Base-by-base conservation (phyloP, 1,140 invertebrate genomes). In the Hestina assimilis region DNA sequence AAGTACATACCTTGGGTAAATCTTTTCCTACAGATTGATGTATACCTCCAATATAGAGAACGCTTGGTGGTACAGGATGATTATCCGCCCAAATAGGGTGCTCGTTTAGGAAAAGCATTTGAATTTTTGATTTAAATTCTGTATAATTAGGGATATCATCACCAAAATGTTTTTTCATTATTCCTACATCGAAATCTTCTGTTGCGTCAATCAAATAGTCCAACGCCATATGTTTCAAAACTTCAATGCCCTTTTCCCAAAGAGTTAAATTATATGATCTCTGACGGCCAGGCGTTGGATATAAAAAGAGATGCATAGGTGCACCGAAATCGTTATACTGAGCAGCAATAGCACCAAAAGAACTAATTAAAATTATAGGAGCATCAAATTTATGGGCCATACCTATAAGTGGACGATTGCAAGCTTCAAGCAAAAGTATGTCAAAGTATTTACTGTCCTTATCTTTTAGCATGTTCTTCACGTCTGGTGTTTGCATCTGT, bases 61-160 rank as follows among this genome's bases (percentile, higher is more conserved):
- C 82, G 38, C 60, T 75, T 4, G 89, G 86, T 24, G 85, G 72
- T 7, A 84, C 57, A 4, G 91, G 84, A 12, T 83, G 70, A 14
- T 80, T 73, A 20, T 74, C 66, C 9, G 75, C 62, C 58, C 89
- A 75, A 3, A 83, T 59, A 3, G 82, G 83, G 79, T 91, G 83
- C 2, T 58, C 68, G 69, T 89, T 90, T 8, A 89, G 41, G 52
- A 93, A 86, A 2, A 92, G 35, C 67, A 93, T 63, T 46, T 88
- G 89, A 8, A 89, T 68, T 65, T 89, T 89, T 40, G 78, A 72
- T 33, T 80, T 72, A 9, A 92, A 63, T 45, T 89, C 83, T 0
- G 63, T 66, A 3, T 90, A 33, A 7, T 66, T 17, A 1, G 89
- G 83, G 21, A 83, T 43, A 53, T 80, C 66, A 1, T 65, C 20